Percentiles rank a stretch among this genome's conserved stretches.
Conservation (phyloP, 1,140 invertebrate genomes). For the fruit fly (Drosophila melanogaster) region Release_6_plus_ISO1_MT NC_004354.4:17363501-17364000, state of each 20-base stretch:
- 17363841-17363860: background rate
- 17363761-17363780: conserved; percentile 82
- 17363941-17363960: background rate
- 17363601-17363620: background rate
- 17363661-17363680: conserved; percentile 73
- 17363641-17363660: conserved; percentile 72
- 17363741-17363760: conserved; percentile 71
- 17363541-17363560: conserved; percentile 61
- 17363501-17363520: conserved; percentile 81
- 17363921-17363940: conserved; percentile 82
- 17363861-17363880: conserved; percentile 40
- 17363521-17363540: conserved; percentile 78
- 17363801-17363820: conserved; percentile 23
- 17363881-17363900: conserved; percentile 81
- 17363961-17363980: conserved; percentile 37
- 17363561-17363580: conserved; percentile 48
- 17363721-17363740: conserved; percentile 62
- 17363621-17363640: conserved; percentile 1
- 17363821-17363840: conserved; percentile 28
- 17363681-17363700: conserved; percentile 62
- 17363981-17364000: conserved; percentile 74
- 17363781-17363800: conserved; percentile 67
- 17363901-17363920: conserved; percentile 84
- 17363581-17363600: background rate
- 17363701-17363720: conserved; percentile 44